Evolutionary conservation across 2,797 vertebrate species (phyloP), one percentile per base, ranked within the genome.

Genomic region (Otolemur crassicaudatus): DNA sequence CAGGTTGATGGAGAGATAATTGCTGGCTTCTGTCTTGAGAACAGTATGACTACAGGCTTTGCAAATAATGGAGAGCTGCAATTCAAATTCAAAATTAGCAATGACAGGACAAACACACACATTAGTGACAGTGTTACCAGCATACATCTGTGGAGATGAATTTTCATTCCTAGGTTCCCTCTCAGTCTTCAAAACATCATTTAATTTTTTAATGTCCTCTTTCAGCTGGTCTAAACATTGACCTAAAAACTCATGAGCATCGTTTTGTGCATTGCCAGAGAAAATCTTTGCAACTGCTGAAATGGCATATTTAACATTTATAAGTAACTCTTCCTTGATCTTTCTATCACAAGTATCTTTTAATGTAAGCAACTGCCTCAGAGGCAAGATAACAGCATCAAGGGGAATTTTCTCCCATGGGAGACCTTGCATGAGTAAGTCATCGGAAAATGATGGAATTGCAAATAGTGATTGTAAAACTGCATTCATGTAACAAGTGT

Each of bases 401-500:
- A 98, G 92, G 40, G 99, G 99, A 60, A 99, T 98, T 92, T 99
- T 99, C 98, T 99, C 99, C 99, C 99, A 99, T 0, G 99, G 99
- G 90, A 99, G 99, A 86, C 99, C 99, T 97, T 99, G 99, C 95
- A 98, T 99, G 81, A 99, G 98, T 97, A 99, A 98, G 98, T 99
- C 99, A 69, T 98, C 99, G 81, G 99, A 99, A 97, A 99, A 99
- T 17, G 99, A 99, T 0, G 99, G 99, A 90, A 99, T 99, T 67
- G 99, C 99, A 98, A 99, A 99, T 69, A 99, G 98, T 8, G 99
- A 99, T 97, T 99, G 99, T 79, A 99, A 98, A 85, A 99, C 99
- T 84, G 99, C 99, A 4, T 99, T 99, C 99, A 99, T 99, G 96
- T 99, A 99, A 95, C 99, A 99, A 8, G 99, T 99, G 98, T 99